These are phyloP conservation scores for Muscina levida DNA, from an alignment of 2,888 invertebrate species.

Conservation along the genomic window DNA sequence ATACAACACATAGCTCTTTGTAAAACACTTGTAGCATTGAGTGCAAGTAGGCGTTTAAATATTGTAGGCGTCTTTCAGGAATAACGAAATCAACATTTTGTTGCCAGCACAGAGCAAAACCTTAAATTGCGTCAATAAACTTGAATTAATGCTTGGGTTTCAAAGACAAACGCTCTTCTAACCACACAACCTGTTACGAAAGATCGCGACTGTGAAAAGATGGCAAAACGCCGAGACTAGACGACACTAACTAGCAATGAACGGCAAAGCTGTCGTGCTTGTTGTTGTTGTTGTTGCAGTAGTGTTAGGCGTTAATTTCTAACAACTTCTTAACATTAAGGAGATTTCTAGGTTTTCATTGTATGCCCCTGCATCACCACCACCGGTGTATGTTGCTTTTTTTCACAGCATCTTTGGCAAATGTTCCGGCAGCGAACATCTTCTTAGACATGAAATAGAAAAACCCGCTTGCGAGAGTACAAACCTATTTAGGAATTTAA, in stretches of 20 bases:
- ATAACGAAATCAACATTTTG: not conserved
- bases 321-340: constrained; percentile 36
- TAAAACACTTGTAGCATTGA: constrained; percentile 6
- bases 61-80: constrained; percentile 50
- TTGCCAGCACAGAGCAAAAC: constrained; percentile 11
- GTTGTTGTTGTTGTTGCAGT: constrained; percentile 23
- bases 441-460: constrained; percentile 36
- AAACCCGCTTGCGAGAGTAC: constrained; percentile 18
- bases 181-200: constrained; percentile 56
- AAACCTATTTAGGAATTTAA: constrained; percentile 44
- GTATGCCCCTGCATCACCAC: too few relatives aligned
- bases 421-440: constrained; percentile 36
- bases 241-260: not conserved
- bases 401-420: not conserved
- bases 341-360: constrained; percentile 35
- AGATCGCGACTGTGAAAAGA: constrained; percentile 6
- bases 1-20: too few relatives aligned
- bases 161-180: constrained; percentile 28
- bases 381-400: too few relatives aligned
- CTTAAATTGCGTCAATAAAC: constrained; percentile 53
- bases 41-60: constrained; percentile 46
- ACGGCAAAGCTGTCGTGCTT: not conserved
- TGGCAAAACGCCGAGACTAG: too few relatives aligned
- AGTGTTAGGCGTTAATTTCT: constrained; percentile 60
- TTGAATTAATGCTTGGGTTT: constrained; percentile 45